Evolutionary conservation across 2,113 vertebrate genomes (phyloP), one percentile per base, ranked within the genome.

Genomic region (Argyrosomus japonicus): DNA sequence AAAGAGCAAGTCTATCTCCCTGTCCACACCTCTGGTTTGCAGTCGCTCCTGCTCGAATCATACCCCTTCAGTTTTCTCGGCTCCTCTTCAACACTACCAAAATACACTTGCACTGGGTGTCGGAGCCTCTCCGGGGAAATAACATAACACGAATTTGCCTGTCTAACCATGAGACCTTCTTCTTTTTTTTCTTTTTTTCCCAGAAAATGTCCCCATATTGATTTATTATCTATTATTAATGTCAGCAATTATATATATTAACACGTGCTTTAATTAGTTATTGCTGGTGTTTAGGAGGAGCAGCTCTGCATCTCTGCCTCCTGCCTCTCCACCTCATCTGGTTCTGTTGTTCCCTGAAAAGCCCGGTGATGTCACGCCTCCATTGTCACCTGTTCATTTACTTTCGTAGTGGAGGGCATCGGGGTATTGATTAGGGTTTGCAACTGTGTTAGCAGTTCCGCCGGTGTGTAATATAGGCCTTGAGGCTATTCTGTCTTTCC

Each of bases 401-500:
- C 91, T 90, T 84, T 83, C 5, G 79, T 87, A 50, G 81, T 58
- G 77, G 96, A 96, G 95, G 96, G 94, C 94, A 95, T 95, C 91
- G 95, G 96, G 94, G 95, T 97, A 96, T 96, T 95, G 95, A 96
- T 95, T 93, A 95, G 81, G 77, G 80, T 92, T 90, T 92, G 94
- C 91, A 94, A 95, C 95, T 94, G 96, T 94, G 96, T 96, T 96
- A 97, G 96, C 96, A 93, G 96, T 95, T 95, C 95, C 95, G 95
- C 93, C 91, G 95, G 95, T 95, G 94, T 97, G 96, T 97, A 97
- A 97, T 97, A 96, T 88, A 92, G 96, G 96, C 96, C 97, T 96
- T 93, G 91, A 96, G 97, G 97, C 97, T 95, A 94, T 89, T 92
- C 71, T 94, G 96, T 96, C 76, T 83, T 81, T 72, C 94, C 89